Percentiles rank a stretch among this genome's conserved stretches.
These are phyloP conservation scores for Polyommatus icarus DNA, from an alignment of 2,888 invertebrate species.

Conservation along the genomic window DNA sequence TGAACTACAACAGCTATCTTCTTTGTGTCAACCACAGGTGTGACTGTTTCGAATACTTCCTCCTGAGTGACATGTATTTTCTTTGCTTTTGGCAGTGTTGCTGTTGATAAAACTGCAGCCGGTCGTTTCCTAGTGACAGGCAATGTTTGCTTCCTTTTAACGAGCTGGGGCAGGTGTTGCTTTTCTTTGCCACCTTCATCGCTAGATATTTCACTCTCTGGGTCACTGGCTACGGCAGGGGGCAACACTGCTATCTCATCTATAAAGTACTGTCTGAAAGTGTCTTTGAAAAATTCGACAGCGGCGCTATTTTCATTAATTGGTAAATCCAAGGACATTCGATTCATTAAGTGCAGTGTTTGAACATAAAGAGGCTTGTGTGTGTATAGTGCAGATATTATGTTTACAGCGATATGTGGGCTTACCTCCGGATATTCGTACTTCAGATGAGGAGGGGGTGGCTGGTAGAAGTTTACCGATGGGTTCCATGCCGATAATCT, in stretches of 20 bases:
- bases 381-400: conserved; percentile 86
- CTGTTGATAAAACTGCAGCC: conserved; percentile 51
- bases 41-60: conserved; percentile 66
- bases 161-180: conserved; percentile 49
- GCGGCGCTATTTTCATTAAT: conserved; percentile 80
- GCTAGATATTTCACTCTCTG: conserved; percentile 71
- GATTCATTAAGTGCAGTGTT: conserved; percentile 95
- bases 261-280: conserved; percentile 56
- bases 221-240: conserved; percentile 52
- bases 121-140: conserved; percentile 60
- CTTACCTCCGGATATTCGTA: conserved; percentile 92
- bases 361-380: conserved; percentile 92
- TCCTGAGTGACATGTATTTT: conserved; percentile 55
- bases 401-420: conserved; percentile 86
- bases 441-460: conserved; percentile 86
- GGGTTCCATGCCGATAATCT: conserved; percentile 72
- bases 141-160: conserved; percentile 63
- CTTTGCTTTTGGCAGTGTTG: conserved; percentile 54
- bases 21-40: conserved; percentile 62
- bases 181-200: conserved; percentile 57
- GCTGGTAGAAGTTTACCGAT: conserved; percentile 84
- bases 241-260: conserved; percentile 51
- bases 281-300: conserved; percentile 59
- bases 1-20: conserved; percentile 69
- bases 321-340: conserved; percentile 93